These are phyloP conservation scores for Atethmia centrago DNA, from an alignment of 2,888 invertebrate species.

Conservation along the genomic window DNA sequence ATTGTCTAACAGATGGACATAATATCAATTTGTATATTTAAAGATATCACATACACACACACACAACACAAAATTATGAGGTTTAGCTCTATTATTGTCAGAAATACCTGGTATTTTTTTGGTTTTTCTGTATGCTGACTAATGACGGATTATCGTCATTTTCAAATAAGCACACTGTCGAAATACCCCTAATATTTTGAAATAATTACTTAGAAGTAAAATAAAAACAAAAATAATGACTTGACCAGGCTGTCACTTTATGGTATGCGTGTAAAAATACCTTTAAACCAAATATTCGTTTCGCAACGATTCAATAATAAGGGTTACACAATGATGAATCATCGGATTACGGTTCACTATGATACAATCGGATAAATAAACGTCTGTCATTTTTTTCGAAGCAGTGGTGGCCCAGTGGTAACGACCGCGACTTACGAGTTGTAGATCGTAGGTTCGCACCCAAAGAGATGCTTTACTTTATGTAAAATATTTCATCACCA, in stretches of 20 bases:
- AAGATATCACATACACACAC: no score
- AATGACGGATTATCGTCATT: neutral
- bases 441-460: no score
- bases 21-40: no score
- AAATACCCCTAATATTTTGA: neutral
- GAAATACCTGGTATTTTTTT: neutral
- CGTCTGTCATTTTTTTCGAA: constrained; percentile 10
- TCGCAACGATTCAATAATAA: constrained; percentile 43
- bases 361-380: constrained; percentile 31
- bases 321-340: constrained; percentile 59
- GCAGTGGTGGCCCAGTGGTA: no score
- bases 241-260: neutral
- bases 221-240: neutral
- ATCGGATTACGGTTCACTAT: constrained; percentile 41
- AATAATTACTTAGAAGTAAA: no score
- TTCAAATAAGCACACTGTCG: neutral
- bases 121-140: neutral
- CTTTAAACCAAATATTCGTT: constrained; percentile 20
- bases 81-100: constrained; percentile 20
- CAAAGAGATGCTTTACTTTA: no score
- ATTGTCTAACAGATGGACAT: neutral
- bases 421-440: no score
- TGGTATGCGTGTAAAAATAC: constrained; percentile 19
- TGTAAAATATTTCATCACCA: no score
- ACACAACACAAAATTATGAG: constrained; percentile 18